Evolutionary conservation across 2,797 vertebrate genomes (phyloP).

Genomic region (Netta rufina): DNA sequence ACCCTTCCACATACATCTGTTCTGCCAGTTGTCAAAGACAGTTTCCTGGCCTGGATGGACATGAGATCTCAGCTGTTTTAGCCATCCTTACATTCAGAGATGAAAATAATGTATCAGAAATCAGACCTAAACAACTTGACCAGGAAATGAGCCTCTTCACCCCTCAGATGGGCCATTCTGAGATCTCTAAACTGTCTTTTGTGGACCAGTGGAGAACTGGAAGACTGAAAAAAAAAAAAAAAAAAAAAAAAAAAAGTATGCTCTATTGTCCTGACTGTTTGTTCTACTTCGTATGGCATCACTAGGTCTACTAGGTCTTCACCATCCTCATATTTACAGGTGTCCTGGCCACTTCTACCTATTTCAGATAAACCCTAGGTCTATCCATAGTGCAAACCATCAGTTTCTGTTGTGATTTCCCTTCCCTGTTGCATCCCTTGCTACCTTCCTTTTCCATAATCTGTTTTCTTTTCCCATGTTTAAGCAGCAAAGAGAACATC

Average conservation of each 20-base stretch:
- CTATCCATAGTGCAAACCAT: neutral
- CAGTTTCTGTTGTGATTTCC: neutral
- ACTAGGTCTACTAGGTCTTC: neutral
- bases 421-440: neutral
- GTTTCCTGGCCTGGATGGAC: neutral
- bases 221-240: neutral
- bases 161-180: neutral
- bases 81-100: neutral
- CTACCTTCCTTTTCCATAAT: neutral
- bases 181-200: neutral
- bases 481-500: neutral
- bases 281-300: neutral
- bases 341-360: neutral
- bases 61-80: neutral
- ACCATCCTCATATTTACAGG: neutral
- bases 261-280: neutral
- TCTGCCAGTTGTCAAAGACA: neutral
- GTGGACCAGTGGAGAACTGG: neutral
- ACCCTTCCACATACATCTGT: neutral
- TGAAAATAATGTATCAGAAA: neutral
- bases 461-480: neutral
- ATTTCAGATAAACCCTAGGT: neutral
- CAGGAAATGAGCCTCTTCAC: neutral
- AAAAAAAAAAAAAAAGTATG: neutral
- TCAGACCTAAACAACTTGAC: neutral